Conservation (phyloP, 1,140 invertebrate species). For the Leptinotarsa undecemlineata region DNA sequence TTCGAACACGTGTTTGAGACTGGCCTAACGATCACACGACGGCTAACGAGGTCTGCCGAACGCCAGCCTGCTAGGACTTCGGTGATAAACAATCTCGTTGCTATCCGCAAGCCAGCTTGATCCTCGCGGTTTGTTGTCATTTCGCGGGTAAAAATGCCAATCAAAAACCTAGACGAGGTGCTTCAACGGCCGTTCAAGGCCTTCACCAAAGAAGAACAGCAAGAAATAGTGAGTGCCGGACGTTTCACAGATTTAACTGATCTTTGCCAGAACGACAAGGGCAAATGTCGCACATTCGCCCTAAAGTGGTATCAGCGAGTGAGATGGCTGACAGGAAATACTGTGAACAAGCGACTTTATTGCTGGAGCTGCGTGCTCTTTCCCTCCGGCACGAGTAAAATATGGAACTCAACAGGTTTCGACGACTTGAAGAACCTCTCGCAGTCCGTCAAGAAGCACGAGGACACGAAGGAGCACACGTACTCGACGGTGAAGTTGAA, state of each 20-base stretch:
- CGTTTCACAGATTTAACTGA: slow-evolving; percentile 15
- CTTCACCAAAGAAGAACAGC: slow-evolving; percentile 14
- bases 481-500: slow-evolving; percentile 18
- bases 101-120: not conserved
- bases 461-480: slow-evolving; percentile 16
- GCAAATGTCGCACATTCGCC: slow-evolving; percentile 14
- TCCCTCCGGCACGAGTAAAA: not conserved
- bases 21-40: not conserved
- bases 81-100: not conserved
- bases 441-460: slow-evolving; percentile 18
- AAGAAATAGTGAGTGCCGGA: slow-evolving; percentile 7
- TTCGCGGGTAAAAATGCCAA: slow-evolving; percentile 2
- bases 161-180: slow-evolving; percentile 4
- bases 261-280: slow-evolving; percentile 7
- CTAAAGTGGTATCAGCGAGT: slow-evolving; percentile 14
- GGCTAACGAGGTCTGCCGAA: slow-evolving; percentile 11
- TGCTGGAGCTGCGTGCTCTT: slow-evolving; percentile 19
- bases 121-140: not conserved
- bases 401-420: slow-evolving; percentile 36
- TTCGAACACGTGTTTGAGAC: not conserved
- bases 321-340: slow-evolving; percentile 7
- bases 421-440: slow-evolving; percentile 22
- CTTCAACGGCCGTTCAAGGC: slow-evolving; percentile 5
- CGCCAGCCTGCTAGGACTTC: slow-evolving; percentile 3
- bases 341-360: slow-evolving; percentile 10